Base-by-base conservation (phyloP, 92 coral and sea anemone genomes). In the Palythoa grandiflora region DNA sequence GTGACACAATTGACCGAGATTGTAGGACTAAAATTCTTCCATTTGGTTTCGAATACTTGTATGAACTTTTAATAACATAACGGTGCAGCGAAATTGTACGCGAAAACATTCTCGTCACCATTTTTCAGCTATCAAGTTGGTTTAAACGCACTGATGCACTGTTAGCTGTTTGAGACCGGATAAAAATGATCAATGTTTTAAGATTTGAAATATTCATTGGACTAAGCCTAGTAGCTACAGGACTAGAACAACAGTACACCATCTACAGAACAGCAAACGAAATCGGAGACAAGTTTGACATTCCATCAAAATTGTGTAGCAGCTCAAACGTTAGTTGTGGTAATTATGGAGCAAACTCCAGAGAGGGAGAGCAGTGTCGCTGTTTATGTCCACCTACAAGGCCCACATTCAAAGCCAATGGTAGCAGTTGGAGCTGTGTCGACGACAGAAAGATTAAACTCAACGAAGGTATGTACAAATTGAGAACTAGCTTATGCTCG, bases 201-300 rank as follows among this genome's bases (percentile, higher is more conserved):
- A 75, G 38, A 48, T 0, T 19, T n/a, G 51, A 17, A 40, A 38
- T 79, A 17, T 57, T 79, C 14, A 3, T 38, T 21, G 72, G 54
- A 9, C 9, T 61, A 1, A 39, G 39, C 36, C 73, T 19, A 63
- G 10, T 10, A 2, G 39, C 85, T 37, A 65, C 21, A 1, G 85
- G 73, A 19, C 85, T 61, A 11, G 71, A n/a, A n/a, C 73, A 65
- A 61, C 40, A 80, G 9, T 80, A 38, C 44, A 40, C 14, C 14
- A 80, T 80, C 38, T 44, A 61, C 61, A 73, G 85, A 37, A 40
- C 38, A 17, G 55, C 55, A 40, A 80, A 65, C 3, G 54, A 65
- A 14, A 15, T 63, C 38, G 85, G 85, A 61, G 85, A 80, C 55
- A 65, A n/a, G 11, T 80, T 80, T 80, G 59, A 80, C 61, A 80